Percentiles rank a stretch among this genome's conserved stretches.
phyloP scores from a whole-genome alignment of 2,797 vertebrate species.

The Meriones psammophilus region DNA sequence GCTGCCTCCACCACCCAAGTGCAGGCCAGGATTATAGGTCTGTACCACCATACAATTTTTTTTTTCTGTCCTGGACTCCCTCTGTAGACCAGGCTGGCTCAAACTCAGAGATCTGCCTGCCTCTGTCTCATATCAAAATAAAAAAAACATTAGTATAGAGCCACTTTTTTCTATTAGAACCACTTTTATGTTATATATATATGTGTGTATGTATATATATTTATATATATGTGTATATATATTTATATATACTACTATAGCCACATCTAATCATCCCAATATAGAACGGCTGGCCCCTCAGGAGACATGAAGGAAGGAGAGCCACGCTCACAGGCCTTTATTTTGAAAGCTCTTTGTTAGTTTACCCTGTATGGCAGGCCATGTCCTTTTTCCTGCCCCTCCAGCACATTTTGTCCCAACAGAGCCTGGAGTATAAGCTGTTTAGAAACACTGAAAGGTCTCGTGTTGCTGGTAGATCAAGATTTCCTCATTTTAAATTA shows the following conservation, averaged over 20 bases:
- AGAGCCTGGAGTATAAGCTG: constrained; percentile 49
- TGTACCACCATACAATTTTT: neutral
- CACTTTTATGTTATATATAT: neutral
- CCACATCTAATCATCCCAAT: constrained; percentile 30
- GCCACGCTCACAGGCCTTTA: neutral
- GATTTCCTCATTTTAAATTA: constrained; percentile 72
- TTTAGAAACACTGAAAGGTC: constrained; percentile 65
- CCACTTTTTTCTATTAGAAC: neutral
- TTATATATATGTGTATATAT: too few relatives aligned
- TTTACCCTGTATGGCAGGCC: neutral
- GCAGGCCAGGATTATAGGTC: neutral
- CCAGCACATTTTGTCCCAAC: constrained; percentile 58
- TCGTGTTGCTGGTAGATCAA: constrained; percentile 58
- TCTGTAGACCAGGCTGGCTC: neutral
- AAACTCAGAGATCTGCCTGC: too few relatives aligned
- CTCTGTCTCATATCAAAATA: neutral
- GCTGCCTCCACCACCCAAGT: neutral
- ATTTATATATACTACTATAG: neutral
- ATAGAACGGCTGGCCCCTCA: neutral
- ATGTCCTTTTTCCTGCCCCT: neutral
- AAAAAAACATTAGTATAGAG: neutral
- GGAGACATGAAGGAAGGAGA: neutral
- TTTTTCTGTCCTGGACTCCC: neutral
- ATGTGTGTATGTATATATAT: too few relatives aligned
- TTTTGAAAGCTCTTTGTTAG: constrained; percentile 29